Conservation (phyloP, 2,888 invertebrate genomes). For the Nematopogon swammerdamellus region DNA sequence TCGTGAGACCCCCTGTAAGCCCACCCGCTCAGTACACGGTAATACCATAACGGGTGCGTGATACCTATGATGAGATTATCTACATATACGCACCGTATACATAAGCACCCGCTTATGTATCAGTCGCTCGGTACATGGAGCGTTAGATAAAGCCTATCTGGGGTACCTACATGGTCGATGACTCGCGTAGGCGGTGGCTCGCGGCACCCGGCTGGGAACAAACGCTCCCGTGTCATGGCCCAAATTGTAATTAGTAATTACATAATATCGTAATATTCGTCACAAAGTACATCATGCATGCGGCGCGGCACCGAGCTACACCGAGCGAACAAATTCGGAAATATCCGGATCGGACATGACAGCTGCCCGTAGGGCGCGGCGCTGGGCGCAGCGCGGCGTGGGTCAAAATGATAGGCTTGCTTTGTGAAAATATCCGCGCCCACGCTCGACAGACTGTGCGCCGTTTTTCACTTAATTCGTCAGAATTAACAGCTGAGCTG, state of each 20-base stretch:
- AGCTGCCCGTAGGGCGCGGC: no score
- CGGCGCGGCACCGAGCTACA: no score
- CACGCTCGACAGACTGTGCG: no score
- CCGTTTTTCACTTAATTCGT: no score
- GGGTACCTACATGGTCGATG: slow-evolving; percentile 31
- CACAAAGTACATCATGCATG: neutral
- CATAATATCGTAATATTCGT: neutral
- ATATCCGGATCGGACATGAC: neutral
- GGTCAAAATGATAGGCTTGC: no score
- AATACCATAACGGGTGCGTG: slow-evolving; percentile 53
- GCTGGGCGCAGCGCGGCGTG: no score
- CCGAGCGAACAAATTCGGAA: neutral
- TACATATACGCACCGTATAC: slow-evolving; percentile 36
- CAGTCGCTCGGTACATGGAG: slow-evolving; percentile 24
- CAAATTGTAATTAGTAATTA: slow-evolving; percentile 6
- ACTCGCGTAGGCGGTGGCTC: slow-evolving; percentile 48
- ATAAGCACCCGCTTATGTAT: slow-evolving; percentile 42
- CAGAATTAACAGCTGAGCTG: no score
- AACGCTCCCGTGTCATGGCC: slow-evolving; percentile 38
- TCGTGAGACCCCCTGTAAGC: slow-evolving; percentile 17
- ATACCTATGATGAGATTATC: slow-evolving; percentile 54
- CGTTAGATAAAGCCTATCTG: neutral
- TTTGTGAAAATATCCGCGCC: no score
- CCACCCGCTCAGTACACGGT: slow-evolving; percentile 38
- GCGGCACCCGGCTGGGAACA: slow-evolving; percentile 43